A percentile compares a stretch with the other conserved stretches of the same genome.
Evolutionary conservation across 2,797 vertebrate species (phyloP).

Genomic region (Xiphorhynchus erythropygius): DNA sequence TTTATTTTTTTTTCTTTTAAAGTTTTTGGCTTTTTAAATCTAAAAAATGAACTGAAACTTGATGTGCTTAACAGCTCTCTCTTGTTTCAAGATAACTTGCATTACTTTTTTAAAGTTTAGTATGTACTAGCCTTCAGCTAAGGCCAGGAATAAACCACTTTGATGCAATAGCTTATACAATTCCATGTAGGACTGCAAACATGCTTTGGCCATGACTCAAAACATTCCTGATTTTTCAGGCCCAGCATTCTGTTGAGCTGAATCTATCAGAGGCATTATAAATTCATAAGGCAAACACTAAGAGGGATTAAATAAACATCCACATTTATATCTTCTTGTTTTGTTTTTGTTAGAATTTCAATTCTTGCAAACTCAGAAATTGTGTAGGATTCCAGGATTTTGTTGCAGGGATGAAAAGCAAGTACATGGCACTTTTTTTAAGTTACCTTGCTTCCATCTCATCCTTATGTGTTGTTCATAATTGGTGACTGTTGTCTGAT

Average conservation of each 20-base stretch:
- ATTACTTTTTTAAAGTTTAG: neutral
- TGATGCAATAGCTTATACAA: neutral
- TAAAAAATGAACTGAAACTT: conserved; percentile 19
- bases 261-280: neutral
- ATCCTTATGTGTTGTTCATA: neutral
- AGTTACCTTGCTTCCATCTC: neutral
- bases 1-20: neutral
- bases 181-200: neutral
- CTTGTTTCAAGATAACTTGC: neutral
- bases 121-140: neutral
- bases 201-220: neutral
- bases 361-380: neutral
- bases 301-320: neutral
- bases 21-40: neutral
- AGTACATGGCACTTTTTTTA: neutral
- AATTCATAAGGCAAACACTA: neutral
- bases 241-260: neutral
- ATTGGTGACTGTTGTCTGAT: neutral
- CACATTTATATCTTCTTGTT: neutral
- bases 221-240: conserved; percentile 3
- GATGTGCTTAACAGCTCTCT: neutral
- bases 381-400: neutral
- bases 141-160: neutral
- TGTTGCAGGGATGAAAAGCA: neutral
- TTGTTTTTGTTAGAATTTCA: neutral